Percentiles rank a stretch among this genome's conserved stretches.
Evolutionary conservation across 2,888 invertebrate genomes (phyloP).

Genomic region (Leptogaster cylindrica): DNA sequence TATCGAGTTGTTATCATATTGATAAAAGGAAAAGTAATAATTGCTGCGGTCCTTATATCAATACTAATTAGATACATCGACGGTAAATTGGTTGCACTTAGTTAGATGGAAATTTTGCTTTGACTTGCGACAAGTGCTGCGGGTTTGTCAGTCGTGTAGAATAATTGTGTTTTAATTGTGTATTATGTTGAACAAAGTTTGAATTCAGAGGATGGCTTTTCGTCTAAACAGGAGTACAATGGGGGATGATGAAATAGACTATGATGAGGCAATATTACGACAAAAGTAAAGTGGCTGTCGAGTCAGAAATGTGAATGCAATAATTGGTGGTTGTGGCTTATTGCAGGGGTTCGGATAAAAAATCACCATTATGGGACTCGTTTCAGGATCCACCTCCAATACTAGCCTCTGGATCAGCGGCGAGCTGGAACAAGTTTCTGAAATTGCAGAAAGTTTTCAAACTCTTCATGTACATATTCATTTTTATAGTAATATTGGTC

Average conservation of each 20-base stretch:
- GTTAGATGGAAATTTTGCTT: too few species aligned
- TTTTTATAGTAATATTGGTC: conserved; percentile 71
- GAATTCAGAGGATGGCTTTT: background rate
- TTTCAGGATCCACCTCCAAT: conserved; percentile 77
- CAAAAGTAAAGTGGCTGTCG: background rate
- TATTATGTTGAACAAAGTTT: background rate
- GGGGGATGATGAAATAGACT: background rate
- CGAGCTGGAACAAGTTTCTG: conserved; percentile 68
- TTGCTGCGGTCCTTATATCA: too few species aligned
- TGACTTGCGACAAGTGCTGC: too few species aligned
- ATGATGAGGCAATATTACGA: background rate
- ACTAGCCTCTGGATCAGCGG: conserved; percentile 72
- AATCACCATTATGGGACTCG: conserved; percentile 81
- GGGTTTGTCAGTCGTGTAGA: too few species aligned
- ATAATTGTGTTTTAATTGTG: background rate
- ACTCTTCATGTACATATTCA: conserved; percentile 71
- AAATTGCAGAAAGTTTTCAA: conserved; percentile 70
- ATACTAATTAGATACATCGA: too few species aligned
- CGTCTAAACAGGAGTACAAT: background rate
- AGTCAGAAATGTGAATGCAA: background rate
- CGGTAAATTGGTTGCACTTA: too few species aligned
- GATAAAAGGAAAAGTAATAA: too few species aligned
- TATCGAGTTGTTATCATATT: too few species aligned
- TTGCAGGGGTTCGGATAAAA: background rate
- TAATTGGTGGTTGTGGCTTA: background rate